Evolutionary conservation across 64 coral and sea anemone genomes (phyloP).

Genomic region (Dendrophyllia cribrosa): DNA sequence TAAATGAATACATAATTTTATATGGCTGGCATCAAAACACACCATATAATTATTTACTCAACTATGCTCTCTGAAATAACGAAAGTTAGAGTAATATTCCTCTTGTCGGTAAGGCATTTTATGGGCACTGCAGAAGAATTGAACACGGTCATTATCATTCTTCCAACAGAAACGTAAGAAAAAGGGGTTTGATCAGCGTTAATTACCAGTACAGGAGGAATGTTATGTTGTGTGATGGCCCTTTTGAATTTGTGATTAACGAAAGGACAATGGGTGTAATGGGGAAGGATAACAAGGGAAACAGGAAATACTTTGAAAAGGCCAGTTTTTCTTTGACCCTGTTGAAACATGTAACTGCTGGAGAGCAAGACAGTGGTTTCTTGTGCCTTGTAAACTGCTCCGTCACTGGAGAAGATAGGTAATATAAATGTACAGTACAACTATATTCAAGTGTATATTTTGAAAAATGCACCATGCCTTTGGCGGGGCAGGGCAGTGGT

Average conservation of each 20-base stretch:
- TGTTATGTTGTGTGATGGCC: not conserved
- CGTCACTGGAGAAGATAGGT: not conserved
- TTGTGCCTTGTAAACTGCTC: not conserved
- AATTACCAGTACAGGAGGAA: not conserved
- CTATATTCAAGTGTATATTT: too few relatives aligned
- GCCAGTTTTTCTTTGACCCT: not conserved
- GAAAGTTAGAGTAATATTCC: conserved; percentile 59
- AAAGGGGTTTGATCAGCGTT: not conserved
- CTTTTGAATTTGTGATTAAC: not conserved
- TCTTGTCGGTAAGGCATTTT: conserved; percentile 34
- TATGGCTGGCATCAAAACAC: too few relatives aligned
- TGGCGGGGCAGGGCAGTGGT: too few relatives aligned
- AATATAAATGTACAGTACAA: not conserved
- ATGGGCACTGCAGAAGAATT: conserved; percentile 44
- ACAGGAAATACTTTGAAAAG: not conserved
- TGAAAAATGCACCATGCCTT: too few relatives aligned
- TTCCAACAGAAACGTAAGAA: not conserved
- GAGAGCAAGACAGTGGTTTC: not conserved
- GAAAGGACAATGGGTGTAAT: not conserved
- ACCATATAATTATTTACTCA: too few relatives aligned
- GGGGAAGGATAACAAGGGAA: not conserved
- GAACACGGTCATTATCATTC: conserved; percentile 7
- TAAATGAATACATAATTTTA: too few relatives aligned
- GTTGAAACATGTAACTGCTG: not conserved
- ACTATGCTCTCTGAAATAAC: too few relatives aligned